A percentile compares a stretch with the other conserved stretches of the same genome.
phyloP scores from a whole-genome alignment of 2,888 invertebrate genomes.

The Ormyrus nitidulus region DNA sequence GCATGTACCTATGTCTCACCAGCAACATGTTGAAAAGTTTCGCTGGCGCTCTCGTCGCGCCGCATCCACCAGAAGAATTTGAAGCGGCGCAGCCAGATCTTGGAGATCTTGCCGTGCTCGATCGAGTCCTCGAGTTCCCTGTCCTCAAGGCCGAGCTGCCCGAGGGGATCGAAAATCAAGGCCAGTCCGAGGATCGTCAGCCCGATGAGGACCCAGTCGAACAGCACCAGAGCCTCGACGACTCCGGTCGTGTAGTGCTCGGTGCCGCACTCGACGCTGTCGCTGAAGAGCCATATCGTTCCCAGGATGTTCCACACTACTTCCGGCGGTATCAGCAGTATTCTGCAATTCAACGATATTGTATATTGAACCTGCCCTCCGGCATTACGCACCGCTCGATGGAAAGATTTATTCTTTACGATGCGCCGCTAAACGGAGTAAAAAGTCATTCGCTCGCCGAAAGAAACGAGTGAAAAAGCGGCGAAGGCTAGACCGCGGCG shows the following conservation, averaged over 20 bases:
- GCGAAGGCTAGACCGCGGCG: too few species aligned
- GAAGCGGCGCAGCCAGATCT: slow-evolving; percentile 85
- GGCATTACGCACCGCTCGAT: too few species aligned
- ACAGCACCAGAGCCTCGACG: slow-evolving; percentile 86
- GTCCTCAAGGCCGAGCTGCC: slow-evolving; percentile 72
- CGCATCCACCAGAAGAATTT: slow-evolving; percentile 85
- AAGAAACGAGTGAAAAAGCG: too few species aligned
- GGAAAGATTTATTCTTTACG: too few species aligned
- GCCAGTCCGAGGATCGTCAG: slow-evolving; percentile 85
- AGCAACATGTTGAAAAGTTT: slow-evolving; percentile 88
- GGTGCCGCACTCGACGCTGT: slow-evolving; percentile 82
- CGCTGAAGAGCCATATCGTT: slow-evolving; percentile 88
- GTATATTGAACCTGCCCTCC: too few species aligned
- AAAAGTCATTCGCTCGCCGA: too few species aligned
- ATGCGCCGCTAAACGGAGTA: too few species aligned
- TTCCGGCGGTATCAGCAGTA: slow-evolving; percentile 86
- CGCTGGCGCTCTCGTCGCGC: slow-evolving; percentile 85
- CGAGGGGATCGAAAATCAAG: slow-evolving; percentile 89
- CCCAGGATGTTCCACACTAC: slow-evolving; percentile 87
- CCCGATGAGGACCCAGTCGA: slow-evolving; percentile 88
- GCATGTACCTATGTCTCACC: slow-evolving; percentile 77
- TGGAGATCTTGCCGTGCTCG: slow-evolving; percentile 83
- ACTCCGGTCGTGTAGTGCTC: slow-evolving; percentile 84
- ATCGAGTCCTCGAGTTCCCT: slow-evolving; percentile 77
- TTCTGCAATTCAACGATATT: slow-evolving; percentile 74